These are phyloP conservation scores for Fratercula arctica DNA, from an alignment of 2,797 vertebrate genomes.

Conservation along the genomic window DNA sequence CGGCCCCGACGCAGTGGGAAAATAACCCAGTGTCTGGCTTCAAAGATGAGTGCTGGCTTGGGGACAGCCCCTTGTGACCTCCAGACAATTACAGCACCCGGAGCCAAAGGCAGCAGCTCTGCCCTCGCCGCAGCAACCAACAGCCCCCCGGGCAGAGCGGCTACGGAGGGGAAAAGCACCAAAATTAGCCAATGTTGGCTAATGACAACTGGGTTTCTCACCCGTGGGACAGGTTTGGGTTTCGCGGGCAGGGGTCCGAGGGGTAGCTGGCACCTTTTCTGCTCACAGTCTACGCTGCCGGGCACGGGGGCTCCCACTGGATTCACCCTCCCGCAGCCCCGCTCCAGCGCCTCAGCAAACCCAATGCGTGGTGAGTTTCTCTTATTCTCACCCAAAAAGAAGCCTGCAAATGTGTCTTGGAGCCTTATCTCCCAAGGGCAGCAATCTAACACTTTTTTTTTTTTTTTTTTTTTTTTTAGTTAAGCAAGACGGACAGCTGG, in stretches of 20 bases:
- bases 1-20: fast-evolving
- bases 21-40: background rate
- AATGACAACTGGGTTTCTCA: background rate
- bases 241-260: fast-evolving
- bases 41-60: background rate
- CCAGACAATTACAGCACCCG: background rate
- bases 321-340: background rate
- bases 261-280: background rate
- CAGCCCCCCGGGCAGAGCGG: background rate
- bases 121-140: background rate
- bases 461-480: background rate
- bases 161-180: fast-evolving
- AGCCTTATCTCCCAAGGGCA: background rate
- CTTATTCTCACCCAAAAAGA: background rate
- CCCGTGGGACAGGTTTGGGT: background rate
- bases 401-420: background rate
- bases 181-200: background rate
- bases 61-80: background rate
- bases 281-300: background rate
- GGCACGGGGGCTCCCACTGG: background rate
- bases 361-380: background rate
- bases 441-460: background rate
- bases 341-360: background rate
- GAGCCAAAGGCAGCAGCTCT: background rate
- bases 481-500: background rate